A percentile compares a stretch with the other conserved stretches of the same genome.
Evolutionary conservation across 2,113 vertebrate genomes (phyloP).

Genomic region (Scartelaos histophorus): DNA sequence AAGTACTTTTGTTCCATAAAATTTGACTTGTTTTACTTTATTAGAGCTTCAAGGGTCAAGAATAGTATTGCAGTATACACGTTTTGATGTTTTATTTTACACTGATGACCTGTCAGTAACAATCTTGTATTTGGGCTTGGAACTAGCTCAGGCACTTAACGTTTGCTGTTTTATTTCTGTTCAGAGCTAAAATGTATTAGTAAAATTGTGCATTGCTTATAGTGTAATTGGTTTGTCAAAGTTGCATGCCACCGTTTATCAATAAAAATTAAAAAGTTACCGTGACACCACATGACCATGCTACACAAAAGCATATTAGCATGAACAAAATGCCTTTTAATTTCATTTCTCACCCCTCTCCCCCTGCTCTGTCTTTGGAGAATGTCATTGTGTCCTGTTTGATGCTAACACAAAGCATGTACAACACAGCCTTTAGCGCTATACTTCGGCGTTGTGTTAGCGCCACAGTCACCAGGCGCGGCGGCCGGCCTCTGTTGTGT

Average conservation of each 20-base stretch:
- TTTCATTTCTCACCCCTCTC: constrained; percentile 27
- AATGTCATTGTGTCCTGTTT: constrained; percentile 29
- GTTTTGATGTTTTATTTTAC: not conserved
- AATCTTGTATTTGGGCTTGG: not conserved
- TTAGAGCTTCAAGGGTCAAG: too few species aligned
- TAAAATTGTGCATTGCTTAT: not conserved
- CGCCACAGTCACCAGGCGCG: constrained; percentile 32
- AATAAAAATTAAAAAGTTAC: not conserved
- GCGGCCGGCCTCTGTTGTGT: constrained; percentile 50
- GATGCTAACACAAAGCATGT: constrained; percentile 21
- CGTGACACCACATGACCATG: not conserved
- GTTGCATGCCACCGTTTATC: not conserved
- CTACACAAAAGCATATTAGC: not conserved
- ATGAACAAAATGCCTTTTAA: constrained; percentile 25
- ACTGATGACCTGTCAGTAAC: not conserved
- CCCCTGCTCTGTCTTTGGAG: constrained; percentile 9
- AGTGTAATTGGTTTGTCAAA: not conserved
- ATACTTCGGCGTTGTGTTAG: constrained; percentile 19
- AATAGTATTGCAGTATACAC: too few species aligned
- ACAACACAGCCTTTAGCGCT: constrained; percentile 17
- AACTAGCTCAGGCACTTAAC: too few species aligned
- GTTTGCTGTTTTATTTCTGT: not conserved
- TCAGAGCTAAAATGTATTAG: not conserved
- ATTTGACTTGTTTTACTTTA: not conserved
- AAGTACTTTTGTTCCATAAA: not conserved